These are phyloP conservation scores for Diaperis boleti DNA, from an alignment of 2,888 invertebrate species.

Conservation along the genomic window DNA sequence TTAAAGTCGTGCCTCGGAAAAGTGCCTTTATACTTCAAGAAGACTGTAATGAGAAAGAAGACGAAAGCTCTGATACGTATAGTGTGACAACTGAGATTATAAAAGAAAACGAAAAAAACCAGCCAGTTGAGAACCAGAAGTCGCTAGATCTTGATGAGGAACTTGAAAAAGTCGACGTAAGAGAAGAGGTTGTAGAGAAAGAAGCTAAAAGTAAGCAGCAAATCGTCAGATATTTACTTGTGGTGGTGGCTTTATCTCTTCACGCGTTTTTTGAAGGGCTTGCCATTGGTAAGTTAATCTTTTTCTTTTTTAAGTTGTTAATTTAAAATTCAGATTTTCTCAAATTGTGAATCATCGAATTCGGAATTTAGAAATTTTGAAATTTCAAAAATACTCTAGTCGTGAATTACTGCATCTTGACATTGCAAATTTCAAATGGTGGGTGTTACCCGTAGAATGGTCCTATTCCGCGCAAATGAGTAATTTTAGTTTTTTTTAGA, in stretches of 20 bases:
- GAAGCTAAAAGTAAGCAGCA: conserved; percentile 59
- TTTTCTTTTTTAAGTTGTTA: too few relatives aligned
- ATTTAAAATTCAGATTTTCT: too few relatives aligned
- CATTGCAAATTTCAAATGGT: too few relatives aligned
- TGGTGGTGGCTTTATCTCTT: conserved; percentile 68
- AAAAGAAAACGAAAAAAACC: conserved; percentile 51
- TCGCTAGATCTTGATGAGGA: conserved; percentile 37
- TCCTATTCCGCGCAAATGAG: too few relatives aligned
- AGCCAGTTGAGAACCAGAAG: not conserved
- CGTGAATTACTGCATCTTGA: too few relatives aligned
- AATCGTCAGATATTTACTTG: conserved; percentile 63
- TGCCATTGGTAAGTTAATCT: conserved; percentile 60
- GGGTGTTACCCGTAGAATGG: too few relatives aligned
- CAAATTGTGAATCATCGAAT: too few relatives aligned
- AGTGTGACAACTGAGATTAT: conserved; percentile 49
- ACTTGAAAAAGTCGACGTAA: conserved; percentile 50
- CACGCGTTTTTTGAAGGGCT: conserved; percentile 71
- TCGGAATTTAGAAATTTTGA: too few relatives aligned
- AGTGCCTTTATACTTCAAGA: conserved; percentile 37
- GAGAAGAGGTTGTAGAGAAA: conserved; percentile 52
- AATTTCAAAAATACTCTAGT: too few relatives aligned
- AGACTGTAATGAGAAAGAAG: too few relatives aligned
- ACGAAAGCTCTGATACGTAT: conserved; percentile 25
- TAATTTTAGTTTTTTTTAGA: too few relatives aligned
- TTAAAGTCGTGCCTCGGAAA: conserved; percentile 34